These are phyloP conservation scores for Slavum lentiscoides DNA, from an alignment of 2,888 invertebrate genomes.

Conservation along the genomic window DNA sequence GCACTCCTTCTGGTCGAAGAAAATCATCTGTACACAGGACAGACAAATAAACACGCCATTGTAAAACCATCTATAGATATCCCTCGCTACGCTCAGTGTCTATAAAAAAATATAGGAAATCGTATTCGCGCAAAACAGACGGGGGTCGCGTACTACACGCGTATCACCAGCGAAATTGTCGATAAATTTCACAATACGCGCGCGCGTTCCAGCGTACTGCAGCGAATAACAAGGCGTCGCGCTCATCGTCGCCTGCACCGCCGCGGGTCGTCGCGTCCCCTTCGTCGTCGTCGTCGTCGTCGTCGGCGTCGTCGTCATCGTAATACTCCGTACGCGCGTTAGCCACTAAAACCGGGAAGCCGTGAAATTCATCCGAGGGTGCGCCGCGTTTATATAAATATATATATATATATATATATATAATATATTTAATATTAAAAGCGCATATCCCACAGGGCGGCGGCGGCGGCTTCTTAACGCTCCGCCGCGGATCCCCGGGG, in stretches of 20 bases:
- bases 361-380: slow-evolving; percentile 51
- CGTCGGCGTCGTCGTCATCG: background rate
- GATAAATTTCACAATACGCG: slow-evolving; percentile 6
- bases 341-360: slow-evolving; percentile 51
- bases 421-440: slow-evolving; percentile 51
- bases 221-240: background rate
- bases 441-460: slow-evolving; percentile 48
- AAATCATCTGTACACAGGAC: too few species aligned
- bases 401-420: background rate
- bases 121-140: too few species aligned
- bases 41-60: too few species aligned
- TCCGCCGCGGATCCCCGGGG: slow-evolving; percentile 44
- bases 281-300: background rate
- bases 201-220: too few species aligned
- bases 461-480: slow-evolving; percentile 40
- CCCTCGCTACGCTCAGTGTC: too few species aligned
- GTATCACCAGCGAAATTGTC: background rate
- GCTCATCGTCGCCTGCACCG: background rate
- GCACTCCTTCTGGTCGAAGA: too few species aligned
- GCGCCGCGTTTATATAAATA: background rate
- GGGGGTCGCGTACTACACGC: too few species aligned
- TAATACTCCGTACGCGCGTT: background rate
- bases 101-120: too few species aligned
- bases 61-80: too few species aligned
- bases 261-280: background rate